Evolutionary conservation across 2,113 vertebrate genomes (phyloP).

Genomic region (Corythornis madagascariensis): DNA sequence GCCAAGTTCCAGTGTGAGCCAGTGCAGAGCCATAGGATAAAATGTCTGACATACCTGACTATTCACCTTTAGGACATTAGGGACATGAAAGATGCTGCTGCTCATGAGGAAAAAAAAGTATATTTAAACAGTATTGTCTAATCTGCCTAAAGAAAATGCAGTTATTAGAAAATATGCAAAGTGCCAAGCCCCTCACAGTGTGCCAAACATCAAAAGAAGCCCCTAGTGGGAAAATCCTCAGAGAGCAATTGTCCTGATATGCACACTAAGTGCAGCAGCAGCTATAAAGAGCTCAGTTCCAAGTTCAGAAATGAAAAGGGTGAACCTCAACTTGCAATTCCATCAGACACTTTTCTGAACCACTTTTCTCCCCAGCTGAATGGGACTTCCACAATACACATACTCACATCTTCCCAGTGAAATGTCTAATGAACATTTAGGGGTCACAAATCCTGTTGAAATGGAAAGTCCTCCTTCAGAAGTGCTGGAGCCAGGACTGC

Average conservation of each 20-base stretch:
- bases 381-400: not conserved
- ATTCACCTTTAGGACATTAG: not conserved
- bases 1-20: not conserved
- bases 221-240: not conserved
- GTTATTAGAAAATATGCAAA: not conserved
- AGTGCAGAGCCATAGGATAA: not conserved
- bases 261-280: not conserved
- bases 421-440: conserved; percentile 13
- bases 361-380: conserved; percentile 18
- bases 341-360: conserved; percentile 17
- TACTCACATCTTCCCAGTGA: conserved; percentile 28
- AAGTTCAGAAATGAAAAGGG: conserved; percentile 50
- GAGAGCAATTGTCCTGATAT: not conserved
- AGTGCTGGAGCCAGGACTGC: not conserved
- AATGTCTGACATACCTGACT: not conserved
- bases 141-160: not conserved
- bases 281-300: not conserved
- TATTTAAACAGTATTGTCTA: not conserved
- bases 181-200: not conserved
- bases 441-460: conserved; percentile 23
- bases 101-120: not conserved
- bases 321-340: conserved; percentile 1
- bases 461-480: not conserved
- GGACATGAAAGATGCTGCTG: not conserved
- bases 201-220: not conserved